Evolutionary conservation across 2,113 vertebrate genomes (phyloP), one percentile per base, ranked within the genome.

Genomic region (Pelecanus crispus): DNA sequence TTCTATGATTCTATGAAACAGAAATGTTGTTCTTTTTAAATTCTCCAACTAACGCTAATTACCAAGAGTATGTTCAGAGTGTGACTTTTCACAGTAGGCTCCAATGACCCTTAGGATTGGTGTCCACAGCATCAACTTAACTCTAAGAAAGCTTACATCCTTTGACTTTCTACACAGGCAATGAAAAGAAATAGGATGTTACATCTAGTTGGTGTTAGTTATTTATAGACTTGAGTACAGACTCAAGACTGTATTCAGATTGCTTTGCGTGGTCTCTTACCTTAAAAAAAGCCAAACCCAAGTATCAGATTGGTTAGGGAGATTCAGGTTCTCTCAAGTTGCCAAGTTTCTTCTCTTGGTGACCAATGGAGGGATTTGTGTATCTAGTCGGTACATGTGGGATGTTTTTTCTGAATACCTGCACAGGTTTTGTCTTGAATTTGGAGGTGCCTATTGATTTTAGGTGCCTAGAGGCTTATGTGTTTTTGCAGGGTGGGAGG

Each of bases 341-440:
- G 36, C 15, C 22, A 38, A 26, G 5, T 58, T 93, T 86, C 71
- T 88, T 77, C 53, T 82, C 45, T 49, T 56, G 21, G 36, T 61
- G 63, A 28, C 56, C 53, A 49, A 4, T 49, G 36, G 34, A 82
- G 61, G 16, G 28, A 80, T 12, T 79, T 45, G 18, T 77, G 17
- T 47, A 25, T 47, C 36, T 49, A 34, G 21, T 18, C 0, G 0
- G 31, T 26, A 81, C 34, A 29, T 9, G 31, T 47, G 22, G 25
- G 11, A 55, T 7, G 5, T 47, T 68, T 74, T 66, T 73, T 70
- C 58, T 62, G 62, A 86, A 53, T 53, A 73, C 11, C 29, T 88
- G 66, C 49, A 20, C 36, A 80, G 25, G 21, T 66, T 90, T 86
- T 70, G 21, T 66, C 72, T 78, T 70, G 45, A 80, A 18, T 91